phyloP scores from a whole-genome alignment of 1,140 invertebrate genomes.

The Tribolium madens region DNA sequence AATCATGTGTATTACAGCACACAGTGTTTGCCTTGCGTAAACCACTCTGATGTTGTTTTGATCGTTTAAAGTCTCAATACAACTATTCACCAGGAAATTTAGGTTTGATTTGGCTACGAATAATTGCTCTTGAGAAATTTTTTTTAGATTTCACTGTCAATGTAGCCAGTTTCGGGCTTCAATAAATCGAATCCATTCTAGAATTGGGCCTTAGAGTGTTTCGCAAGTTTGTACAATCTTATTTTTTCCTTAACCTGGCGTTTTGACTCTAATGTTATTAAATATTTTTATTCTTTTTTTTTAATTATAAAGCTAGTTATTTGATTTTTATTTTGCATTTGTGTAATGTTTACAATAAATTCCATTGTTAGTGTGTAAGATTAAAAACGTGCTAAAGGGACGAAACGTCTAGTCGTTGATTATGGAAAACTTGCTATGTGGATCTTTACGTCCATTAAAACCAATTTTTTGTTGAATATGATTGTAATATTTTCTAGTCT shows the following conservation, averaged over 20 bases:
- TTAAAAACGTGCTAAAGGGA: no score
- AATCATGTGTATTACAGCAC: conserved; percentile 87
- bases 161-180: conserved; percentile 86
- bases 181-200: conserved; percentile 97
- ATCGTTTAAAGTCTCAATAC: conserved; percentile 84
- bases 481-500: no score
- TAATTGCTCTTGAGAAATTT: conserved; percentile 85
- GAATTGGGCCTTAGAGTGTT: conserved; percentile 91
- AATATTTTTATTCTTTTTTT: no score
- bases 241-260: conserved; percentile 94
- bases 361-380: no score
- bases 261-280: no score
- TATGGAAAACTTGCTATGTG: no score
- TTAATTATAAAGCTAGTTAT: no score
- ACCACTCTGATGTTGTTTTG: conserved; percentile 82
- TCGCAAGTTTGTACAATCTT: conserved; percentile 98
- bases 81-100: conserved; percentile 88
- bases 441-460: no score
- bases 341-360: no score
- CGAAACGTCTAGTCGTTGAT: no score
- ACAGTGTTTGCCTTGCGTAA: conserved; percentile 92
- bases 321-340: no score
- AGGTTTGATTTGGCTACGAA: conserved; percentile 84
- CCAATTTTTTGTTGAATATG: no score
- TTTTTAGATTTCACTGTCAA: conserved; percentile 89